Evolutionary conservation across 2,113 vertebrate species (phyloP), one percentile per base, ranked within the genome.

Genomic region (Proteles cristata): DNA sequence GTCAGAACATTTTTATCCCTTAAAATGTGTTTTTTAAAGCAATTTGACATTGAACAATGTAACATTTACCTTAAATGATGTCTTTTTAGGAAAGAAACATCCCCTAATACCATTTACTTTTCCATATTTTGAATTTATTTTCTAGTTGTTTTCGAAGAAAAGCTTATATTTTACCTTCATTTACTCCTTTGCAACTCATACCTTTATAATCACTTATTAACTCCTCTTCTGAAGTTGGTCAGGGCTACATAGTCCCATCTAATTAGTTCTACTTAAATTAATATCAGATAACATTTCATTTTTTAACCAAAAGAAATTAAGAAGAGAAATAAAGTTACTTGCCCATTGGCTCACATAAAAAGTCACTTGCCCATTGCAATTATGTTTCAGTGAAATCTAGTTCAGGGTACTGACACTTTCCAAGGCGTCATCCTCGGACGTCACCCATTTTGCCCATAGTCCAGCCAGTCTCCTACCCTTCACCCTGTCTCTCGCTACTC

Each of bases 1-100:
- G 91, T 71, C 66, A 31, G n/a, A 84, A 94, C 79, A 80, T 66
- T 97, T 53, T 97, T 93, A 50, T 66, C 48, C n/a, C 28, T 94
- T 31, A 85, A 90, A 79, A 83, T 55, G 35, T 93, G 43, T 33
- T 90, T 86, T 80, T 35, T 28, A 4, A 96, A 79, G 45, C 50
- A 92, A 1, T 61, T 95, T 50, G 82, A 33, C 16, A 31, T 68
- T 53, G 45, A 93, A 74, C 50, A 69, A 43, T 95, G 15, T 50
- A 93, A 35, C 73, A 83, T 73, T 94, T 90, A 74, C 33, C 7
- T 43, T 93, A 71, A 94, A 5, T 77, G 4, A 77, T 76, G 5
- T 65, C 17, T 91, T 79, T 63, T 74, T 63, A 33, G n/a, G 31
- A 21, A 28, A 19, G 76, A 33, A 88, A 1, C 4, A 16, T 96